Conservation (phyloP, 2,113 vertebrate genomes). For the Morone chrysops region DNA sequence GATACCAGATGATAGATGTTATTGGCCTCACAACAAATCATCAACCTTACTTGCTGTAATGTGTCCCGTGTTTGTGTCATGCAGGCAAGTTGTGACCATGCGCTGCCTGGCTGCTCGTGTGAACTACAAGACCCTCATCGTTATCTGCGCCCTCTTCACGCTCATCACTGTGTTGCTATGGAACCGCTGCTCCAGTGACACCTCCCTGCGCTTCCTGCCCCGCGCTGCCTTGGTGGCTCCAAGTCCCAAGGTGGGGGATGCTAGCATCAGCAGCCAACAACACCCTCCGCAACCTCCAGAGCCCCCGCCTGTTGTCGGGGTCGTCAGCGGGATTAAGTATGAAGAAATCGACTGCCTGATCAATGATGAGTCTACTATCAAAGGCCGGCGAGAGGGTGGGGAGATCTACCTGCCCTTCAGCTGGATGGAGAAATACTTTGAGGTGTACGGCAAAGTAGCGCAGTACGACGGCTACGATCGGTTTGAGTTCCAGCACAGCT, state of each 20-base stretch:
- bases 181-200: conserved; percentile 93
- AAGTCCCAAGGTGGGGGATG: conserved; percentile 82
- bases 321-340: conserved; percentile 85
- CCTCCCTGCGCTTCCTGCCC: conserved; percentile 78
- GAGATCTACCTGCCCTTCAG: conserved; percentile 96
- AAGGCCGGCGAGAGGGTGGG: conserved; percentile 89
- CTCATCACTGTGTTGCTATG: conserved; percentile 93
- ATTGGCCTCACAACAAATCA: background rate
- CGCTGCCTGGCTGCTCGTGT: conserved; percentile 97
- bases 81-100: conserved; percentile 93
- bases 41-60: background rate
- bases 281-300: conserved; percentile 88
- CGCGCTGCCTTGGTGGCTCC: conserved; percentile 65
- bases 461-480: conserved; percentile 93
- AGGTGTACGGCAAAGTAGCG: conserved; percentile 94
- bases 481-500: conserved; percentile 99
- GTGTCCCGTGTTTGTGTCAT: conserved; percentile 26
- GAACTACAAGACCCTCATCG: conserved; percentile 96
- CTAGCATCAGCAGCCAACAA: conserved; percentile 81
- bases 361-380: conserved; percentile 94
- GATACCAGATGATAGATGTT: background rate
- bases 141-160: conserved; percentile 94
- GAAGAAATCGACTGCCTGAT: conserved; percentile 98
- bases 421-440: conserved; percentile 98
- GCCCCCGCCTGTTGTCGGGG: conserved; percentile 87